These are phyloP conservation scores for Pachyrhynchus sulphureomaculatus DNA, from an alignment of 1,140 invertebrate genomes.

Conservation along the genomic window DNA sequence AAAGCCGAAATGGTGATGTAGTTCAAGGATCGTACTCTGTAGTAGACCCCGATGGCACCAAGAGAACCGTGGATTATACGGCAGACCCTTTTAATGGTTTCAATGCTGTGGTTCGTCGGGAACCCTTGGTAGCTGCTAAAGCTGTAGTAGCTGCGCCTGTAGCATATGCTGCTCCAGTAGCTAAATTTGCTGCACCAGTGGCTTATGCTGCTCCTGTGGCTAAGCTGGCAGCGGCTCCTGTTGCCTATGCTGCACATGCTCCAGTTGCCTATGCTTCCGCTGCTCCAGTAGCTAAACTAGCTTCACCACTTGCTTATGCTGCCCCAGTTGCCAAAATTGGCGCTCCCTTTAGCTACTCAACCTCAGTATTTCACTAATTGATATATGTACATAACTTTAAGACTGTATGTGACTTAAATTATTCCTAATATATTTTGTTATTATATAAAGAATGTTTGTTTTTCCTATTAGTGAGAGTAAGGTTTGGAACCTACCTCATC, in stretches of 20 bases:
- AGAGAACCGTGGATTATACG: conserved; percentile 63
- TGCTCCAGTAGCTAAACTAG: conserved; percentile 39
- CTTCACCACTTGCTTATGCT: conserved; percentile 35
- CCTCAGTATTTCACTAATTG: conserved; percentile 4
- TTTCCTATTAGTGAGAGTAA: too few species aligned
- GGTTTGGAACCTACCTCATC: too few species aligned
- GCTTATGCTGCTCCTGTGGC: conserved; percentile 12
- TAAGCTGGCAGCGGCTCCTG: conserved; percentile 40
- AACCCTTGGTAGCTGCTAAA: conserved; percentile 21
- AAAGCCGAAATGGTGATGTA: conserved; percentile 61
- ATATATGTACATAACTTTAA: neutral
- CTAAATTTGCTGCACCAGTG: conserved; percentile 4
- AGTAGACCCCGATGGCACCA: conserved; percentile 34
- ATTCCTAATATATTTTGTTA: neutral
- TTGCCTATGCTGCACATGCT: conserved; percentile 38
- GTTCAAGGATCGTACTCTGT: conserved; percentile 56
- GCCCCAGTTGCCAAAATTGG: conserved; percentile 16
- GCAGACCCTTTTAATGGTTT: conserved; percentile 59
- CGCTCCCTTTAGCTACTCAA: conserved; percentile 17
- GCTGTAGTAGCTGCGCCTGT: conserved; percentile 47
- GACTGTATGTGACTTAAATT: neutral
- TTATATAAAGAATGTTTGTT: too few species aligned
- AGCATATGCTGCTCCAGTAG: conserved; percentile 24
- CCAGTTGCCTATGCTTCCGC: conserved; percentile 15
- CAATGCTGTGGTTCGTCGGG: conserved; percentile 53